Base-by-base conservation (phyloP, 2,797 vertebrate genomes). In the Melanotaenia nigrans region DNA sequence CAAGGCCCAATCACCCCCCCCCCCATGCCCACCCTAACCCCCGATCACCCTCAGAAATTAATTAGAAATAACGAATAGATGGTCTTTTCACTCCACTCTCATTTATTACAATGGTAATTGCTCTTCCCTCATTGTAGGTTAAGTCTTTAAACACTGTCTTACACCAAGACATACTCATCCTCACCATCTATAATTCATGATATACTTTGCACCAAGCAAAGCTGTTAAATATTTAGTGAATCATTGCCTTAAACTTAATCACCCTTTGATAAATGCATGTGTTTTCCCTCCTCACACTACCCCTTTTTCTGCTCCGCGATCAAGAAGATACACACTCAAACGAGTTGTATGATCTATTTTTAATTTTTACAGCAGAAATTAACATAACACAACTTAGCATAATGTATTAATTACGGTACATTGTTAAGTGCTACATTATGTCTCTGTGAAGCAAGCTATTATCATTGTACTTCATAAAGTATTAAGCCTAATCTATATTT, bases 201-300 rank as follows among this genome's bases (percentile, higher is more conserved):
- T 94, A 94, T 93, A 95, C 93, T 95, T 95, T 95, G 93, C 92
- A 94, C 92, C 91, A 94, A 94, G 93, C 93, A 95, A 94, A 95
- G 93, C 94, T 95, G 93, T 95, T 95, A 94, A 95, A 95, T 95
- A 95, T 95, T 95, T 94, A 95, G 94, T 93, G 93, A 94, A 92
- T 95, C 93, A 95, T 94, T 90, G 92, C 93, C 90, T 91, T 91
- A 94, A 95, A 94, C 92, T 94, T 95, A 94, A 95, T 95, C 94
- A 94, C 91, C 90, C 92, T 92, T 85, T 92, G 92, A 93, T 93
- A 93, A 93, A 94, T 92, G 90, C 91, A 87, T 87, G 89, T 90
- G 82, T 93, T 91, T 90, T 84, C 63, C 45, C 83, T 77, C 74
- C 71, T 58, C 25, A 28, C 77, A 79, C 80, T 57, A 64, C 79